A percentile compares a stretch with the other conserved stretches of the same genome.
Conservation (phyloP, 2,888 invertebrate species). For the Rotaria macrura region DNA sequence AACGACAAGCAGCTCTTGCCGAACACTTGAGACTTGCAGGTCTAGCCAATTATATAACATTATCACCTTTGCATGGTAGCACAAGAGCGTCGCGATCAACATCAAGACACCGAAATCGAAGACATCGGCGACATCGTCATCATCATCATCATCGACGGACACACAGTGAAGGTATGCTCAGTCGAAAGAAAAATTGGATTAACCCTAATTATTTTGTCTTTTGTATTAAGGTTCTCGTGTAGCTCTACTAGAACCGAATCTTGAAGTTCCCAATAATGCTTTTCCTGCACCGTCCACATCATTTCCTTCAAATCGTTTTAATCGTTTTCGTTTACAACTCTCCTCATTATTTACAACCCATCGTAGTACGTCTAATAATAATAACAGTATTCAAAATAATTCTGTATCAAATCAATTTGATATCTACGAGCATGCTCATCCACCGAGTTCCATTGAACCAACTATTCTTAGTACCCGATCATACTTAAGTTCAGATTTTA, state of each 20-base stretch:
- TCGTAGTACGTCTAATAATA: neutral
- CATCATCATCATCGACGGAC: neutral
- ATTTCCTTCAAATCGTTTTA: neutral
- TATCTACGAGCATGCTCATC: neutral
- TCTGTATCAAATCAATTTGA: neutral
- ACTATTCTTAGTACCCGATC: neutral
- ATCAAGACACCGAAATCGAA: neutral
- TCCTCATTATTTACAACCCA: neutral
- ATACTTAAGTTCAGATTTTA: neutral
- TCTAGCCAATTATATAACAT: constrained; percentile 20
- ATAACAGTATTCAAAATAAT: neutral
- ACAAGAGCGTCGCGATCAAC: neutral
- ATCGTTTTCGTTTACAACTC: neutral
- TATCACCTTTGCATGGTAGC: neutral
- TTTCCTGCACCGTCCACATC: neutral
- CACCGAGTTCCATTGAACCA: neutral
- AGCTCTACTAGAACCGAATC: constrained; percentile 3
- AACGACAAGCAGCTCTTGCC: constrained; percentile 29
- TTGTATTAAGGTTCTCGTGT: neutral
- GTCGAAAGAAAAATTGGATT: neutral
- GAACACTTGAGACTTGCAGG: constrained; percentile 27
- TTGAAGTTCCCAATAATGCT: neutral
- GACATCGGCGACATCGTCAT: neutral
- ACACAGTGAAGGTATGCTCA: constrained; percentile 21
- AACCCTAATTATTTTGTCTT: neutral